Conservation (phyloP, 2,113 vertebrate species). For the Anarrhichthys ocellatus region DNA sequence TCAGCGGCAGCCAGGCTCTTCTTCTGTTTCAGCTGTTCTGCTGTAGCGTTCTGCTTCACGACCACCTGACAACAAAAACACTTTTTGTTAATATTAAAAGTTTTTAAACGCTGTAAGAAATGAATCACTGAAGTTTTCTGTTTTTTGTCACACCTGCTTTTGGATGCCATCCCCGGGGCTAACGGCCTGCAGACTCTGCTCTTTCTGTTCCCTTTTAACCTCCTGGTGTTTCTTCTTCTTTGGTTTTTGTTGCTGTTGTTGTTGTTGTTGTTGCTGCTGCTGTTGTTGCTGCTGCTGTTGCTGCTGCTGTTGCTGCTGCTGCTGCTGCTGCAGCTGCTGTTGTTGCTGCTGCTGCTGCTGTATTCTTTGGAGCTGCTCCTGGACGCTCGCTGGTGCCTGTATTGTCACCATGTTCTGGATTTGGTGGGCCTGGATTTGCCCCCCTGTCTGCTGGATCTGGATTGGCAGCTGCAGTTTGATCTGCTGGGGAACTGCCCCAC, state of each 20-base stretch:
- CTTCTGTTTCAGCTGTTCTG: constrained; percentile 95
- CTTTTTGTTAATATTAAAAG: neutral
- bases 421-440: constrained; percentile 88
- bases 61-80: constrained; percentile 80
- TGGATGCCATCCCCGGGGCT: constrained; percentile 92
- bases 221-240: constrained; percentile 83
- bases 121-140: neutral
- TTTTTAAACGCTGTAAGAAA: neutral
- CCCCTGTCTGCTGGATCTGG: constrained; percentile 88
- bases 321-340: neutral
- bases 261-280: constrained; percentile 93
- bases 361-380: constrained; percentile 94
- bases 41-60: constrained; percentile 92
- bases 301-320: constrained; percentile 33
- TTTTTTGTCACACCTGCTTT: constrained; percentile 88
- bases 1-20: constrained; percentile 93
- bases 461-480: constrained; percentile 92
- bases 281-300: neutral
- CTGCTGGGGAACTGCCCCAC: constrained; percentile 88
- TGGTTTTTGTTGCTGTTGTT: constrained; percentile 83
- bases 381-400: constrained; percentile 90
- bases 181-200: constrained; percentile 88
- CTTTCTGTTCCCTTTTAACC: constrained; percentile 89
- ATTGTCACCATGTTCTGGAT: constrained; percentile 95
- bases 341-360: constrained; percentile 91